A percentile compares a stretch with the other conserved stretches of the same genome.
phyloP scores from a whole-genome alignment of 2,888 invertebrate species.

The Andrena fulva region DNA sequence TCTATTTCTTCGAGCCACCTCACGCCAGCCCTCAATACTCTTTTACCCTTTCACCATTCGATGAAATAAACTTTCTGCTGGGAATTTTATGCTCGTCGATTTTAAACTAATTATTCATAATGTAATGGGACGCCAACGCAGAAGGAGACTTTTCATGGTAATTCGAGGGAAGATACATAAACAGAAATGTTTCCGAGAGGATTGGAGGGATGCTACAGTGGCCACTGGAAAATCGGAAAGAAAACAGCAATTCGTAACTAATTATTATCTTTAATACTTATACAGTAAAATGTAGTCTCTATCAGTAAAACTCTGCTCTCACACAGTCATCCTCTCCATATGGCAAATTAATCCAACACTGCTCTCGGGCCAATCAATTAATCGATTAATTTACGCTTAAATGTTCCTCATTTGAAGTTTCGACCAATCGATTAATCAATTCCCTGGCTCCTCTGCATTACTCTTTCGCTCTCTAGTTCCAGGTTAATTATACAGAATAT shows the following conservation, averaged over 20 bases:
- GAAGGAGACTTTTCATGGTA: neutral
- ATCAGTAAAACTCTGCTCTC: conserved; percentile 27
- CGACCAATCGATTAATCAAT: conserved; percentile 47
- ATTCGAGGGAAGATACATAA: neutral
- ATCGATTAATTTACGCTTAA: conserved; percentile 45
- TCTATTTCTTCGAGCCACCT: neutral
- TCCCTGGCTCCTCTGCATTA: conserved; percentile 1
- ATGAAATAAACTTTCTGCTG: neutral
- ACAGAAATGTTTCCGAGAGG: neutral
- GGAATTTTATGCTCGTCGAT: no score
- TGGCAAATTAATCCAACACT: conserved; percentile 20
- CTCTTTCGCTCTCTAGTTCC: conserved; percentile 23
- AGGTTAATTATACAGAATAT: conserved; percentile 40
- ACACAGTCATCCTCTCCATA: conserved; percentile 25
- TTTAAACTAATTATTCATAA: no score
- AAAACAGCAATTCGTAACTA: conserved; percentile 1
- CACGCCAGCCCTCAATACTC: no score
- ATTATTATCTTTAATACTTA: conserved; percentile 39
- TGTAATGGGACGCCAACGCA: no score
- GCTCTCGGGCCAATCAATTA: conserved; percentile 40
- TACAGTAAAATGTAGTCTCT: conserved; percentile 20
- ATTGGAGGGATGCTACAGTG: neutral
- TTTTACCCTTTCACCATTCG: neutral
- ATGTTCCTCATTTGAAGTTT: conserved; percentile 24
- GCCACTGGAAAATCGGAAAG: neutral